Base-by-base conservation (phyloP, 2,888 invertebrate genomes). In the Metopia argyrocephala region DNA sequence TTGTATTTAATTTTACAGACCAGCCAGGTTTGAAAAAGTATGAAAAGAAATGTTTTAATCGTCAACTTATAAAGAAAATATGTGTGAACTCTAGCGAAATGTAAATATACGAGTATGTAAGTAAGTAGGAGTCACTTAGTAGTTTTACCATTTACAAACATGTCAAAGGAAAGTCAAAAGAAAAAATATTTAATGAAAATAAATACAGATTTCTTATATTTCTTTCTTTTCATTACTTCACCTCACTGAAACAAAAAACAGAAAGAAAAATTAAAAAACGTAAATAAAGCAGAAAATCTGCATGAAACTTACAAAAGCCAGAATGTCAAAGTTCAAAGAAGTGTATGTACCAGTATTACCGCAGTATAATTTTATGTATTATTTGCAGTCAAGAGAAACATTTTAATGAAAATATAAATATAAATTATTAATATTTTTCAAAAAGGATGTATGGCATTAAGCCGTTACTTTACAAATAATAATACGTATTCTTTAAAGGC, bases 281-380 rank as follows among this genome's bases (percentile, higher is more conserved):
- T 6, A 38, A 61, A 4, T n/a, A 52, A 70, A 27, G 7, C 21
- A 59, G 38, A 25, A 70, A 70, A 50, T 61, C 18, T 46, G 61
- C 20, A 38, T 50, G n/a, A 31, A 62, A 46, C 25, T 62, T 52
- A 5, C 31, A 12, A 45, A 46, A 27, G 38, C 12, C 31, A 7
- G 64, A 64, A 73, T 64, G 52, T 64, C 64, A 73, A 73, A 73
- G 64, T 73, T 73, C 28, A 64, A 71, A 48, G 62, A 59, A 23
- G 20, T 50, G 59, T 4, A 70, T 5, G 31, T n/a, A 27, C 28
- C n/a, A n/a, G 28, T 45, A 61, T 15, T 45, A 21, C 12, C 12
- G 21, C 12, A 20, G n/a, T 15, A 18, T 48, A n/a, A 18, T 71
- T 61, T 61, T 61, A 5, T 12, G 5, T 31, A 9, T 57, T 9